These are phyloP conservation scores for Lasaia peninsularis DNA, from an alignment of 1,140 invertebrate species.

Conservation along the genomic window DNA sequence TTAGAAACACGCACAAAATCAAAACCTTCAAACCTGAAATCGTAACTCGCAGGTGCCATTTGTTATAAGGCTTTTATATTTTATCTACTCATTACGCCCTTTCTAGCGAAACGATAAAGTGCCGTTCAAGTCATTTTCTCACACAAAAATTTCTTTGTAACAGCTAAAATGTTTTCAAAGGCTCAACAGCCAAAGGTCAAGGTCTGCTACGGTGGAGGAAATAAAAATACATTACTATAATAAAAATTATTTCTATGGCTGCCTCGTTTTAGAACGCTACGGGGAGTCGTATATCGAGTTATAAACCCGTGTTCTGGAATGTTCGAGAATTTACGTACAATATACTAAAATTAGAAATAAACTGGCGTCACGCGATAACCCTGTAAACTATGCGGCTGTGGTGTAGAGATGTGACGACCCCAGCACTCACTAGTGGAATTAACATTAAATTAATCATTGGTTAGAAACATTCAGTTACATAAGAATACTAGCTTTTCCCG, in stretches of 20 bases:
- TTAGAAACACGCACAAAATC: no score
- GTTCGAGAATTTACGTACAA: no score
- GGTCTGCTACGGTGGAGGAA: background rate
- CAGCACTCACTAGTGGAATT: no score
- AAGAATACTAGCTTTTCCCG: no score
- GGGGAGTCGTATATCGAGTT: background rate
- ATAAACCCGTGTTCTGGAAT: background rate
- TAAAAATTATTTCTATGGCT: background rate
- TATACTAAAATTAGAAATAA: no score
- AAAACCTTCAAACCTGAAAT: no score
- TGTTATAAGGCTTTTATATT: slow-evolving; percentile 7
- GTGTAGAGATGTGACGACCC: no score
- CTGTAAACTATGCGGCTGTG: no score
- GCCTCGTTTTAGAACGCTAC: background rate
- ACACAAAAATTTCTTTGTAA: slow-evolving; percentile 5
- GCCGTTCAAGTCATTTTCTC: background rate
- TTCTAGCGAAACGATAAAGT: background rate
- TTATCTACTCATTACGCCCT: slow-evolving; percentile 8
- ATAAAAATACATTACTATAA: slow-evolving; percentile 1
- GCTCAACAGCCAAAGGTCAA: background rate
- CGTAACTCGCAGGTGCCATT: background rate
- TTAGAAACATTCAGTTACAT: no score
- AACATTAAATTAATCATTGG: no score
- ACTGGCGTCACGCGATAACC: no score
- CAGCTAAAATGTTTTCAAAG: slow-evolving; percentile 5